Evolutionary conservation across 2,888 invertebrate species (phyloP).

Genomic region (Fissipunctia ypsillon): DNA sequence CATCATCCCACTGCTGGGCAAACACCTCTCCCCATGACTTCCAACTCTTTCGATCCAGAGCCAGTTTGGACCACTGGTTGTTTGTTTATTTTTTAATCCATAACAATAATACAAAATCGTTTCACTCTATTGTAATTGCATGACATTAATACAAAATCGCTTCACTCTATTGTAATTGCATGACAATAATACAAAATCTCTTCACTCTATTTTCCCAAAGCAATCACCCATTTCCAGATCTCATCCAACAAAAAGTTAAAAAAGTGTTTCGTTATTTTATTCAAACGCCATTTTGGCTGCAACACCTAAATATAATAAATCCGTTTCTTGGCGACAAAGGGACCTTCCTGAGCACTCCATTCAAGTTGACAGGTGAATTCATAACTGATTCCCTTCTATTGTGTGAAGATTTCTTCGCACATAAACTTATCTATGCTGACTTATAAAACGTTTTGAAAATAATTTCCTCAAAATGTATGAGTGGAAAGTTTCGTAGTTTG

Average conservation of each 20-base stretch:
- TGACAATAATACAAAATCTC: background rate
- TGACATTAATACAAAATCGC: background rate
- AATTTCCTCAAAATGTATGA: constrained; percentile 3
- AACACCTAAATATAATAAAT: constrained; percentile 72
- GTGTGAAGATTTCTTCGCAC: constrained; percentile 63
- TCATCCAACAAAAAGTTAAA: constrained; percentile 27
- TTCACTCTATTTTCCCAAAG: constrained; percentile 5
- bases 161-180: background rate
- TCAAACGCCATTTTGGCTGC: constrained; percentile 47
- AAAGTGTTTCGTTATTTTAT: constrained; percentile 51
- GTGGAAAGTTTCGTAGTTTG: background rate
- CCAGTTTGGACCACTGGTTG: background rate
- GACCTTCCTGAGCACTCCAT: constrained; percentile 66
- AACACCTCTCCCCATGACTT: background rate
- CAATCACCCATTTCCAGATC: constrained; percentile 6
- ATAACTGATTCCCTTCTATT: constrained; percentile 71
- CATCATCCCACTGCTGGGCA: background rate
- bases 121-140: background rate
- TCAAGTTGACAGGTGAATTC: constrained; percentile 69
- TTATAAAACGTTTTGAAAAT: constrained; percentile 43
- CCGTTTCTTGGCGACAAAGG: constrained; percentile 69
- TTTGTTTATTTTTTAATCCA: background rate
- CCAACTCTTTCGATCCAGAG: background rate
- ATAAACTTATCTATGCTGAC: constrained; percentile 44
- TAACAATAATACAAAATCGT: background rate